Percentiles rank a stretch among this genome's conserved stretches.
phyloP scores from a whole-genome alignment of 2,888 invertebrate genomes.

The Colletes collaris region DNA sequence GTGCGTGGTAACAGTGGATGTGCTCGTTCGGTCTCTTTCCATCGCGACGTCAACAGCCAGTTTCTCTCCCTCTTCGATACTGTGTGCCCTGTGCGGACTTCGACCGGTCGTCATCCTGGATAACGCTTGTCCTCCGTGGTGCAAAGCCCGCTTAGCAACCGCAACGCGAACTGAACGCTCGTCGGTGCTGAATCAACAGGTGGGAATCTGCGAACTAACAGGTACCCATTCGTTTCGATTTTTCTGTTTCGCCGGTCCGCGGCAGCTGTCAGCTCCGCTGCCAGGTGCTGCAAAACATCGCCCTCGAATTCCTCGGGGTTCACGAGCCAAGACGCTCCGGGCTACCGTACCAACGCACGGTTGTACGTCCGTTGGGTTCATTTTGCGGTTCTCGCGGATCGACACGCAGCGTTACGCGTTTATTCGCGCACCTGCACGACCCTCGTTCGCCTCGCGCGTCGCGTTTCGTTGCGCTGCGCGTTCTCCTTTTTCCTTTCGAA shows the following conservation, averaged over 20 bases:
- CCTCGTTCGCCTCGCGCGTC: background rate
- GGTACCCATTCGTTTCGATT: conserved; percentile 65
- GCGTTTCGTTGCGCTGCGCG: conserved; percentile 2
- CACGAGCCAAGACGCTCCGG: conserved; percentile 16
- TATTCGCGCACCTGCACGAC: conserved; percentile 48
- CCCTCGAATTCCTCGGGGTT: conserved; percentile 22
- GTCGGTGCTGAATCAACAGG: conserved; percentile 77
- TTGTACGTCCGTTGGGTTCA: no score
- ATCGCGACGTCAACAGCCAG: background rate
- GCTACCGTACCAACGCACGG: background rate
- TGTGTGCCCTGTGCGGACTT: conserved; percentile 28
- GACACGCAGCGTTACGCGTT: background rate
- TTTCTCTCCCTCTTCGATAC: conserved; percentile 8
- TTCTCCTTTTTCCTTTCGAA: conserved; percentile 39
- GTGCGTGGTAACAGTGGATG: conserved; percentile 56
- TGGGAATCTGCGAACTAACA: conserved; percentile 76
- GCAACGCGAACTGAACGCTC: conserved; percentile 46
- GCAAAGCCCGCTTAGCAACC: conserved; percentile 60
- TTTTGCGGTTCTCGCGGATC: background rate
- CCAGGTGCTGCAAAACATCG: conserved; percentile 26
- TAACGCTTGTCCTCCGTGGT: conserved; percentile 33
- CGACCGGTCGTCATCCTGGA: conserved; percentile 55
- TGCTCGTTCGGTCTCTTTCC: conserved; percentile 8
- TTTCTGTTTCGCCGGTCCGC: conserved; percentile 17
- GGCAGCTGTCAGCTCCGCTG: conserved; percentile 53